These are phyloP conservation scores for Tribolium castaneum DNA, from an alignment of 1,140 invertebrate species.

Conservation along the genomic window DNA sequence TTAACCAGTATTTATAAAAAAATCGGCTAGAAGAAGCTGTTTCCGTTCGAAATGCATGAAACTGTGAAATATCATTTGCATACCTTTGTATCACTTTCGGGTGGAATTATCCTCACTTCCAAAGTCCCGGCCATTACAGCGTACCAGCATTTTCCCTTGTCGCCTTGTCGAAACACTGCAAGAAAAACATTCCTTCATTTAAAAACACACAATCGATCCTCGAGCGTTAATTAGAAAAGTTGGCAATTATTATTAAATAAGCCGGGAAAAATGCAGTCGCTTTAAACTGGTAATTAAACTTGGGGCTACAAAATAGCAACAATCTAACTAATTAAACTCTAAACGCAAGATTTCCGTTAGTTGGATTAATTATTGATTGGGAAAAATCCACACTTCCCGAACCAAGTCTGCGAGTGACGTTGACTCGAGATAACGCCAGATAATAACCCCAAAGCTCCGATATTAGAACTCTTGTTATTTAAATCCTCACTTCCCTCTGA, in stretches of 20 bases:
- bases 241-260: not conserved
- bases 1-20: no score
- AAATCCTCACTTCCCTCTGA: not conserved
- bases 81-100: conserved; percentile 69
- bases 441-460: not conserved
- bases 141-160: conserved; percentile 83
- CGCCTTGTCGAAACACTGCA: conserved; percentile 82
- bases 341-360: not conserved
- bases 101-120: conserved; percentile 73
- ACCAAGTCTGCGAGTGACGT: not conserved
- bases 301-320: not conserved
- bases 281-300: conserved; percentile 17
- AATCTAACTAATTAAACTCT: not conserved
- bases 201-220: not conserved
- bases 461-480: not conserved
- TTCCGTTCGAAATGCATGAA: not conserved
- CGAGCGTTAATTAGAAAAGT: conserved; percentile 6
- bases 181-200: conserved; percentile 54
- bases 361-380: not conserved
- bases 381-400: not conserved
- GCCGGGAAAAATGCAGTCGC: not conserved
- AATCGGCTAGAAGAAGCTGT: not conserved
- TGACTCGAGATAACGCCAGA: not conserved
- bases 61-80: conserved; percentile 43
- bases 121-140: conserved; percentile 78